Evolutionary conservation across 2,113 vertebrate species (phyloP).

Genomic region (Zosterops borbonicus): DNA sequence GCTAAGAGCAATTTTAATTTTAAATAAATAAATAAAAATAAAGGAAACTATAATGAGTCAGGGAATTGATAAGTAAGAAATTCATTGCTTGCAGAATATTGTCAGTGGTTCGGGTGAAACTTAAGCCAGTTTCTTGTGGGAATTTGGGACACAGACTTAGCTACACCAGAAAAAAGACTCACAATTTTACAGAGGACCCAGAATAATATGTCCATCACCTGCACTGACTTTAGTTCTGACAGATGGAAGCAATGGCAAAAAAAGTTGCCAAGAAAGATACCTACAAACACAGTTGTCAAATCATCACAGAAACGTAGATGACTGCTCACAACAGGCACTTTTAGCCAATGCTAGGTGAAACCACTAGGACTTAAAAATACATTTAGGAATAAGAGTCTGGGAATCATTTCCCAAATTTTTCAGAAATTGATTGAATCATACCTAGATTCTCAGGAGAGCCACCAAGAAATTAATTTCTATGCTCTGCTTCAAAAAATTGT

Average conservation of each 20-base stretch:
- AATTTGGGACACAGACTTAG: not conserved
- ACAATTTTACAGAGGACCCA: not conserved
- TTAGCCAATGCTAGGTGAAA: not conserved
- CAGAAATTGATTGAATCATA: not conserved
- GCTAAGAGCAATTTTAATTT: not conserved
- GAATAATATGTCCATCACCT: not conserved
- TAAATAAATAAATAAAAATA: not conserved
- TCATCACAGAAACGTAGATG: not conserved
- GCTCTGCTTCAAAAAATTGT: not conserved
- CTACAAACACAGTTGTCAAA: not conserved
- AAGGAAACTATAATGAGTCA: not conserved
- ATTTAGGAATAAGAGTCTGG: not conserved
- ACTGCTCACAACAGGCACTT: not conserved
- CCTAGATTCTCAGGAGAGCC: not conserved
- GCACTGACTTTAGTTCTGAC: not conserved
- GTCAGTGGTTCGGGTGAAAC: not conserved
- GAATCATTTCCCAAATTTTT: not conserved
- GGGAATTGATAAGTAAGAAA: not conserved
- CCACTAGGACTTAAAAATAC: not conserved
- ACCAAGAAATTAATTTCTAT: not conserved
- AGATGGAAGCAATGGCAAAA: not conserved
- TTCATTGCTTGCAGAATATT: not conserved
- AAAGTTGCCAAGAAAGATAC: not conserved
- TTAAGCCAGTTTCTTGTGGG: not conserved
- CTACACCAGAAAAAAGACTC: not conserved